These are phyloP conservation scores for Perca fluviatilis DNA, from an alignment of 2,113 vertebrate genomes.

Conservation along the genomic window DNA sequence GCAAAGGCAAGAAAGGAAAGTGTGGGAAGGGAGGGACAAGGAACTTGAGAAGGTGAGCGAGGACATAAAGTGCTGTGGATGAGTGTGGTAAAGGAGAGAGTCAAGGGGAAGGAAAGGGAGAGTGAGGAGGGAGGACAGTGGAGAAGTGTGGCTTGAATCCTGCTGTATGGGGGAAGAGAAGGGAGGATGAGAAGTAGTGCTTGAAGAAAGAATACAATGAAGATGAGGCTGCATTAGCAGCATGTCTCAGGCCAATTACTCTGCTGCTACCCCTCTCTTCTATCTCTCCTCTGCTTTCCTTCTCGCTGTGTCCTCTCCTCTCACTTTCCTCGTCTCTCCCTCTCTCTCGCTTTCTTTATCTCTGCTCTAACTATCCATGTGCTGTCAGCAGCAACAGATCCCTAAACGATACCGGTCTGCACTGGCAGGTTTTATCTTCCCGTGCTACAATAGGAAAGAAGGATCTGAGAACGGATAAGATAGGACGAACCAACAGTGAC, in stretches of 20 bases:
- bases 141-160: conserved; percentile 15
- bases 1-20: conserved; percentile 62
- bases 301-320: conserved; percentile 53
- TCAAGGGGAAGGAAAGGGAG: conserved; percentile 45
- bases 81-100: conserved; percentile 45
- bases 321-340: conserved; percentile 56
- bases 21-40: conserved; percentile 45
- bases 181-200: conserved; percentile 39
- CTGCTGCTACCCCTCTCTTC: conserved; percentile 55
- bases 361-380: conserved; percentile 77
- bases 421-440: conserved; percentile 81
- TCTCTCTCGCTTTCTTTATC: conserved; percentile 68
- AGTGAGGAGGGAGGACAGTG: conserved; percentile 14
- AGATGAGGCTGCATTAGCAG: conserved; percentile 73
- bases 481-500: conserved; percentile 73
- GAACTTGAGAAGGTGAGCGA: conserved; percentile 79
- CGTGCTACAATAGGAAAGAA: conserved; percentile 78
- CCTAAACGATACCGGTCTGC: conserved; percentile 81
- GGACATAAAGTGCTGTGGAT: conserved; percentile 71
- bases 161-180: conserved; percentile 33
- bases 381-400: conserved; percentile 83
- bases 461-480: conserved; percentile 80
- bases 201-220: conserved; percentile 62
- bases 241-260: conserved; percentile 80
- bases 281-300: conserved; percentile 39